Conservation (phyloP, 2,113 vertebrate genomes). For the Actenoides hombroni region DNA sequence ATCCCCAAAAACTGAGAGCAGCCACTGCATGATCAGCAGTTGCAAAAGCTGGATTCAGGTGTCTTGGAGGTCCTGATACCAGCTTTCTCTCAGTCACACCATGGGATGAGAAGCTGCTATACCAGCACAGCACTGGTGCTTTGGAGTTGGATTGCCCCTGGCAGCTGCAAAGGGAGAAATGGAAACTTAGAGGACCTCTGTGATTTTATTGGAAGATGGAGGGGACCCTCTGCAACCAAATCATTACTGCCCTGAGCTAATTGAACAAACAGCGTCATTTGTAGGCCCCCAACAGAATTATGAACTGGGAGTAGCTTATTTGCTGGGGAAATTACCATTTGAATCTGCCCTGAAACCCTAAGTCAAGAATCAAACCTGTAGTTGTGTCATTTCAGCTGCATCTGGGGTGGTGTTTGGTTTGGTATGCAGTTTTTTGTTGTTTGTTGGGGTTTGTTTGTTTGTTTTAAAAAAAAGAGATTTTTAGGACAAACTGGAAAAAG, state of each 20-base stretch:
- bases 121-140: neutral
- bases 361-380: neutral
- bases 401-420: fast-evolving
- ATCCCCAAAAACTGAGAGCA: neutral
- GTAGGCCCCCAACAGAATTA: neutral
- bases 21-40: neutral
- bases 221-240: neutral
- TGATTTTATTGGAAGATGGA: neutral
- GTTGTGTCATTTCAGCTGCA: neutral
- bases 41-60: neutral
- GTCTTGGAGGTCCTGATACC: neutral
- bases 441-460: neutral
- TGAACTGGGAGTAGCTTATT: neutral
- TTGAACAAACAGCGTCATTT: neutral
- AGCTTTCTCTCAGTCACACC: neutral
- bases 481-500: neutral
- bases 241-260: neutral
- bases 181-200: neutral
- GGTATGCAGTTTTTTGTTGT: neutral
- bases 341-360: neutral
- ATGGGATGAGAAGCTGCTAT: neutral
- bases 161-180: neutral
- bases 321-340: neutral
- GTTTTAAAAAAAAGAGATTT: neutral
- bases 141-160: neutral